Evolutionary conservation across 2,888 invertebrate species (phyloP).

Genomic region (Eupithecia inturbata): DNA sequence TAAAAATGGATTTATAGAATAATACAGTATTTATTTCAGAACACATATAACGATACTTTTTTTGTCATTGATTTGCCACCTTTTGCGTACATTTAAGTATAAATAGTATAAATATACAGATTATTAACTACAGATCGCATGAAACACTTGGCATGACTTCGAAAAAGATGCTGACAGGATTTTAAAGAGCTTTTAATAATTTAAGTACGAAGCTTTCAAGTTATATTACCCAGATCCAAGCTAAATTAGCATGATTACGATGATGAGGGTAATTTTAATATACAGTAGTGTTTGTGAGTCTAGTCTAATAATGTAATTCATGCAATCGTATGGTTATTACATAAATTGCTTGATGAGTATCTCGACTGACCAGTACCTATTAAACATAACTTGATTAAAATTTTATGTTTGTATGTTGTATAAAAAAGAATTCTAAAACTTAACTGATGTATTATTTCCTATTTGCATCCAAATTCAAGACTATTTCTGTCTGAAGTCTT

Average conservation of each 20-base stretch:
- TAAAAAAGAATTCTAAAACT: neutral
- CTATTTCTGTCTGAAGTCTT: neutral
- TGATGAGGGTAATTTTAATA: neutral
- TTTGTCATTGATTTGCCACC: no score
- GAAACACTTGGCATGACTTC: neutral
- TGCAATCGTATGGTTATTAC: neutral
- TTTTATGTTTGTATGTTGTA: neutral
- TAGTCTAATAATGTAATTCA: neutral
- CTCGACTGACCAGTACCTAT: neutral
- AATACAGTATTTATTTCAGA: no score
- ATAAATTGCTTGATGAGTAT: neutral
- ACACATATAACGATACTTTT: no score
- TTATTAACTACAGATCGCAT: neutral
- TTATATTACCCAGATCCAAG: neutral
- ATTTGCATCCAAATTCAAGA: neutral
- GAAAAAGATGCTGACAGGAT: neutral
- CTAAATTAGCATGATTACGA: neutral
- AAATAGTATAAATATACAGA: neutral
- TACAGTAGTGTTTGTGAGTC: neutral
- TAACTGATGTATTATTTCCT: neutral
- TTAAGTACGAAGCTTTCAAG: neutral
- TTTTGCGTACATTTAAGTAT: no score
- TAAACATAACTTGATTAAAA: neutral
- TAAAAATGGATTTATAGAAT: no score
- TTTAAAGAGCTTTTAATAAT: slow-evolving; percentile 4